Base-by-base conservation (phyloP, 2,113 vertebrate genomes). In the Antechinus flavipes region DNA sequence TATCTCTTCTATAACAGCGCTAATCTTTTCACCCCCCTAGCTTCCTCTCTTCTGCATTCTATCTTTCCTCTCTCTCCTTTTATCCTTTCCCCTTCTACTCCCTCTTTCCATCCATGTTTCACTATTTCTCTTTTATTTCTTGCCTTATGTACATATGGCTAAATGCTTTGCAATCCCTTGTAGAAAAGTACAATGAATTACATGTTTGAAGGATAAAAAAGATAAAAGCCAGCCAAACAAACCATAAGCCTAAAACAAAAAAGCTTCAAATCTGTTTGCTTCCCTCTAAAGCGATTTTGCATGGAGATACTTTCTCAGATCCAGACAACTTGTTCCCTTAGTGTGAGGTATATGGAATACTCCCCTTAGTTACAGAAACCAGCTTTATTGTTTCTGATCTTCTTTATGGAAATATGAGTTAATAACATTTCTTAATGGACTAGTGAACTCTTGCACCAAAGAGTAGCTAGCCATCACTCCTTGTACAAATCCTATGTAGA, bases 151-250 rank as follows among this genome's bases (percentile, higher is more conserved):
- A 54, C 22, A 24, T 5, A 30, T 5, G 47, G 47, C 14, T 24
- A 1, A 54, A 25, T 23, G 50, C 91, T 91, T 84, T 94, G 19
- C 68, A 94, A 93, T 91, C 49, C 53, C 26, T 1, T 27, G 56
- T 54, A 92, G 95, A 94, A 91, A 3, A 89, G 91, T 93, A 92
- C 92, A 90, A 91, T 54, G 76, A 93, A 49, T 61, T 50, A 30
- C 96, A 93, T 97, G 76, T 93, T 93, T 93, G 52, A 46, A 58
- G 52, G 93, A 95, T 97, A 97, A 96, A 94, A 98, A 97, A 93
- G 61, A 91, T 84, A 84, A 84, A 42, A 42, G 14, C 6, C 6
- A 84, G 68, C n/a, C 68, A 84, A 42, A 84, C n/a, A 84, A 42
- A 14, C 52, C 68, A 50, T 91, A 94, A 95, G 97, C 84, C n/a